Evolutionary conservation across 2,113 vertebrate species (phyloP).

Genomic region (Saguinus midas): DNA sequence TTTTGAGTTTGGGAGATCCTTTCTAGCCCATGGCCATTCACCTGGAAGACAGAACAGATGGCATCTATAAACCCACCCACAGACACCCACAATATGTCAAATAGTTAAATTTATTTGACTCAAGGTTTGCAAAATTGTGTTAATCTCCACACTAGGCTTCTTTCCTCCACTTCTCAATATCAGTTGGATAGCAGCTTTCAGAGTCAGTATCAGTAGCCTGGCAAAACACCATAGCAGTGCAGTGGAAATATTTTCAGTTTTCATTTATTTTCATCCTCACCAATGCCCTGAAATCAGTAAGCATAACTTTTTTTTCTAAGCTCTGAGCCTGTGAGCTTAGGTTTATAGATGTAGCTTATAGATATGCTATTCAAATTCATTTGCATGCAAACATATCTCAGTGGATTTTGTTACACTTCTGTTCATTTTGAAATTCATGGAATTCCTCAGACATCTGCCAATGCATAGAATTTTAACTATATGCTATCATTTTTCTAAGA

Average conservation of each 20-base stretch:
- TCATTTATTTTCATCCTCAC: constrained; percentile 44
- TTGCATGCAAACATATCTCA: constrained; percentile 25
- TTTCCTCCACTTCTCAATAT: neutral
- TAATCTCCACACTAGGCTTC: neutral
- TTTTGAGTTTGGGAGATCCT: neutral
- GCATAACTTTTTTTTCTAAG: constrained; percentile 18
- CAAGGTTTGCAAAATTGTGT: neutral
- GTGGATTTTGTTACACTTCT: constrained; percentile 40
- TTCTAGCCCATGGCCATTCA: neutral
- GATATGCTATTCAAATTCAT: constrained; percentile 8
- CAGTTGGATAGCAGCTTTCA: neutral
- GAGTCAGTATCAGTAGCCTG: neutral
- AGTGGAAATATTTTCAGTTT: constrained; percentile 4
- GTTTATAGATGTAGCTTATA: constrained; percentile 36
- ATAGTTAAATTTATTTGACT: neutral
- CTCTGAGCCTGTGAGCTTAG: neutral
- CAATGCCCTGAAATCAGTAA: neutral
- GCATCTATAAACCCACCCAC: neutral
- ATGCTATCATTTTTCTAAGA: neutral
- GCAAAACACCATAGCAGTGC: neutral
- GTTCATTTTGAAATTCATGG: constrained; percentile 35
- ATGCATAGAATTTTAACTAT: neutral
- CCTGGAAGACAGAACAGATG: neutral
- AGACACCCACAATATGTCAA: neutral
- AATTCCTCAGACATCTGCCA: constrained; percentile 22